Percentiles rank a stretch among this genome's conserved stretches.
These are phyloP conservation scores for Tauraco hartlaubi DNA, from an alignment of 2,797 vertebrate species.

Conservation along the genomic window DNA sequence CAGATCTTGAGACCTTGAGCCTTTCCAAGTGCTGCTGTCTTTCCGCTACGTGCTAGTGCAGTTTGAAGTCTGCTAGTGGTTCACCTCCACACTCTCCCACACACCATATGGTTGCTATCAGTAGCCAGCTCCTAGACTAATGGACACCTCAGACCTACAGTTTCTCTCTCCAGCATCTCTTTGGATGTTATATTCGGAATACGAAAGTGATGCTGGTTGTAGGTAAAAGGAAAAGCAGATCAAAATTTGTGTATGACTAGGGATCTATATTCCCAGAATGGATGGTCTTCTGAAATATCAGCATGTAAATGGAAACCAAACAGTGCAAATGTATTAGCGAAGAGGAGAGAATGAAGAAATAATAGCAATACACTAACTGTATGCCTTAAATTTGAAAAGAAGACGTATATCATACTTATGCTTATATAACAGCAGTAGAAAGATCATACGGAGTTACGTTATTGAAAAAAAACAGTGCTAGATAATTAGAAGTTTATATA, in stretches of 20 bases:
- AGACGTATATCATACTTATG: not conserved
- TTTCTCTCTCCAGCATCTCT: not conserved
- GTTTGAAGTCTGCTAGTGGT: fast-evolving
- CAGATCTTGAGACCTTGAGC: not conserved
- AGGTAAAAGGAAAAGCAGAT: not conserved
- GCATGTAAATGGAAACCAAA: not conserved
- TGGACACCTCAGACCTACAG: not conserved
- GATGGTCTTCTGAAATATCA: not conserved
- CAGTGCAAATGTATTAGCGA: not conserved
- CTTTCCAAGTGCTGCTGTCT: not conserved
- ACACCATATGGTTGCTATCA: not conserved
- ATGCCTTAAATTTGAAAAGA: not conserved
- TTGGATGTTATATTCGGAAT: not conserved
- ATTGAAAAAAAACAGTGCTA: not conserved
- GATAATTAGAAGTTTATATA: not conserved
- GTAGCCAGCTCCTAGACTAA: not conserved
- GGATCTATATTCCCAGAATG: not conserved
- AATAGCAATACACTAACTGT: not conserved
- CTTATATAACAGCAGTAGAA: not conserved
- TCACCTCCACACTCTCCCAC: not conserved
- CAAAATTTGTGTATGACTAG: not conserved
- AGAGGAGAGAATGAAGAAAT: not conserved
- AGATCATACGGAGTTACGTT: not conserved
- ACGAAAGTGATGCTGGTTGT: not conserved
- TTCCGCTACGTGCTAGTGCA: not conserved